Evolutionary conservation across 2,888 invertebrate species (phyloP), one percentile per base, ranked within the genome.

Genomic region (Cheilosia soror): DNA sequence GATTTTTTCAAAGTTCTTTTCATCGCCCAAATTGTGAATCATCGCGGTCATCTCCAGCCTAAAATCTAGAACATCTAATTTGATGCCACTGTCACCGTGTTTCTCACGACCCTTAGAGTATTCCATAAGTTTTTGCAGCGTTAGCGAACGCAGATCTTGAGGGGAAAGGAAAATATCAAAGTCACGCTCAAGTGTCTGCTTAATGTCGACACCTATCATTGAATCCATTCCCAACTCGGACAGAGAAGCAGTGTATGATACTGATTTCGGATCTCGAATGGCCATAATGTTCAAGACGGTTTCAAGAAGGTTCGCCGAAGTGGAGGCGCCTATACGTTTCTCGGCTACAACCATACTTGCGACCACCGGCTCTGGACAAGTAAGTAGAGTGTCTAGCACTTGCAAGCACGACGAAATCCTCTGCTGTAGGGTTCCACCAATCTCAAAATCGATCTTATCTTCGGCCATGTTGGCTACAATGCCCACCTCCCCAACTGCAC

Each of bases 181-280:
- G 90, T 98, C 97, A 88, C 97, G 93, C 91, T 98, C 98, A 2
- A 98, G 92, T 0, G 96, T 96, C 92, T 98, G 98, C 88, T 98
- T 98, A 88, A 99, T 97, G 92, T 99, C 98, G 0, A 98, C 97
- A 0, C 97, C 97, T 97, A 98, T 98, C 93, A 99, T 95, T 1
- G 98, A 98, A 93, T 99, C 98, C 95, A 99, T 96, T 44, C 99
- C 99, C 84, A 99, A 93, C 90, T 99, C 98, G 1, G 97, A 96
- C 2, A 99, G 93, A 0, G 96, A 95, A 0, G 95, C 94, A 89
- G 95, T 95, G 83, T 94, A 93, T 53, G 96, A 96, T 1, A 95
- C 94, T 0, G 94, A 94, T 92, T 95, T 96, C 89, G 94, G 90
- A 89, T 96, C 95, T 88, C 94, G 93, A 86, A 96, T 93, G 87